Evolutionary conservation across 2,888 invertebrate species (phyloP).

Genomic region (Zygaena filipendulae): DNA sequence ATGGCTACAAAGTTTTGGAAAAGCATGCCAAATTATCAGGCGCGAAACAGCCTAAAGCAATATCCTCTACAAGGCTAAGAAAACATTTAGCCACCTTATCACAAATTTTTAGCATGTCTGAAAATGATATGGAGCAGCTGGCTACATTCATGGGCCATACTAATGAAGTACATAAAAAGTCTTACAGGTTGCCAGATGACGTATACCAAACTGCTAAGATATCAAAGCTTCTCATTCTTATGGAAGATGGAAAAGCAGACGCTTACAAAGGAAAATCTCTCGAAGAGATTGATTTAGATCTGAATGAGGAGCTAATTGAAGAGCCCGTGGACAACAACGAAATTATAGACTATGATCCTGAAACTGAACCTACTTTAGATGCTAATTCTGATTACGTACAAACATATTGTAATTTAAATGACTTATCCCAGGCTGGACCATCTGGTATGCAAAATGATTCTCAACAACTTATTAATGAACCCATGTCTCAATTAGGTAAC

Average conservation of each 20-base stretch:
- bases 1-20: slow-evolving; percentile 24
- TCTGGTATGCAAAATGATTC: slow-evolving; percentile 13
- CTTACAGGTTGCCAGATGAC: slow-evolving; percentile 22
- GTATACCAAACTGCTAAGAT: slow-evolving; percentile 23
- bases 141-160: slow-evolving; percentile 22
- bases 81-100: slow-evolving; percentile 25
- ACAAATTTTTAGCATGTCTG: slow-evolving; percentile 23
- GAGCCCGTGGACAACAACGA: slow-evolving; percentile 13
- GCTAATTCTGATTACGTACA: slow-evolving; percentile 12
- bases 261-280: slow-evolving; percentile 18
- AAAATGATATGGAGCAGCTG: slow-evolving; percentile 24
- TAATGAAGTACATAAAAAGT: slow-evolving; percentile 19
- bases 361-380: too few relatives aligned
- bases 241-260: slow-evolving; percentile 25
- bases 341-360: slow-evolving; percentile 17
- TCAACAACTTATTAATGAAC: too few relatives aligned
- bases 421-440: slow-evolving; percentile 6
- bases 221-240: slow-evolving; percentile 23
- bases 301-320: slow-evolving; percentile 20
- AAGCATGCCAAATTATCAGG: slow-evolving; percentile 18
- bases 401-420: slow-evolving; percentile 13
- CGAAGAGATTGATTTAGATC: slow-evolving; percentile 20
- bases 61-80: slow-evolving; percentile 22
- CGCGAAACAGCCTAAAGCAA: slow-evolving; percentile 22
- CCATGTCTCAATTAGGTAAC: too few relatives aligned